Evolutionary conservation across 2,888 invertebrate genomes (phyloP).

Genomic region (Nematopogon swammerdamellus): DNA sequence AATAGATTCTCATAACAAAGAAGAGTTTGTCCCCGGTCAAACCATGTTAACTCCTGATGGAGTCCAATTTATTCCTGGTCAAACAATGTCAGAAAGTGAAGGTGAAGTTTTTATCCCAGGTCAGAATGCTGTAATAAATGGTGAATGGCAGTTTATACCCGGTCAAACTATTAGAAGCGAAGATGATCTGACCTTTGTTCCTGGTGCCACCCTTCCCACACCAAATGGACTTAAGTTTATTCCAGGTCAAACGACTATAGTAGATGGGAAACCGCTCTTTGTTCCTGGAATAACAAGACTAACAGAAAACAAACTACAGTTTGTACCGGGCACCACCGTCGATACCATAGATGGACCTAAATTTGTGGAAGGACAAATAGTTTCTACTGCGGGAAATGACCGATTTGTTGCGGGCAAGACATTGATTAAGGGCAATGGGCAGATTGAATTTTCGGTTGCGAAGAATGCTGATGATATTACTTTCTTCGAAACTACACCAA

Average conservation of each 20-base stretch:
- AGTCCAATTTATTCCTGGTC: constrained; percentile 63
- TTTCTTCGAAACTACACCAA: constrained; percentile 50
- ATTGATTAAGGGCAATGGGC: constrained; percentile 42
- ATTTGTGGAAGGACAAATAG: constrained; percentile 64
- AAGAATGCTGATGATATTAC: constrained; percentile 55
- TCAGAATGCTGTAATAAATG: constrained; percentile 51
- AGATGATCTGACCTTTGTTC: constrained; percentile 54
- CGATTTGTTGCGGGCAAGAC: constrained; percentile 63
- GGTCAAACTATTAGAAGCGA: constrained; percentile 60
- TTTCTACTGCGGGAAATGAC: constrained; percentile 55
- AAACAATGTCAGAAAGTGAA: constrained; percentile 50
- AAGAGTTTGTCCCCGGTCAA: constrained; percentile 61
- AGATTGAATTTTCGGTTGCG: constrained; percentile 57
- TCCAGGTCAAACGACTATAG: constrained; percentile 59
- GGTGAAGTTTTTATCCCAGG: constrained; percentile 61
- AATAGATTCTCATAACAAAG: constrained; percentile 40
- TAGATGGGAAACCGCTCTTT: constrained; percentile 52
- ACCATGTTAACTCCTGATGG: constrained; percentile 57
- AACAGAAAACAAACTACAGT: constrained; percentile 37
- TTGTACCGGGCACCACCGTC: constrained; percentile 61
- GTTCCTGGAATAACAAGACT: constrained; percentile 57
- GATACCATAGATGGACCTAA: constrained; percentile 61
- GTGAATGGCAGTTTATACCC: constrained; percentile 63
- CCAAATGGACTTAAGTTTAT: constrained; percentile 62
- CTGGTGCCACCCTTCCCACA: constrained; percentile 62